These are phyloP conservation scores for Schlechtendalia chinensis DNA, from an alignment of 1,140 invertebrate species.

Conservation along the genomic window DNA sequence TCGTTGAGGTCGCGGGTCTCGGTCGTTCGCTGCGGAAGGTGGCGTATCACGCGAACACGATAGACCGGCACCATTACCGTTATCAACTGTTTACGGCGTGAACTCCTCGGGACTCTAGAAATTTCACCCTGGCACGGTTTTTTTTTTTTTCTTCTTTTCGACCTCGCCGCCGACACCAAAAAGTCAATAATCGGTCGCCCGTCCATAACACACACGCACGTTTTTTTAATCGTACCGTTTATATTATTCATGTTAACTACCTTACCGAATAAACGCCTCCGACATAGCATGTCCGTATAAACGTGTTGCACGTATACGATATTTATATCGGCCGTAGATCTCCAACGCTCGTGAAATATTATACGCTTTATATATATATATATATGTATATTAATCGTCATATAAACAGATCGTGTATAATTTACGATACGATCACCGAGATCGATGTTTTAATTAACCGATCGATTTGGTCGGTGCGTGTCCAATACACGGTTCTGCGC, in stretches of 20 bases:
- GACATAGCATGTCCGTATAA: background rate
- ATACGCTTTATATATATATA: background rate
- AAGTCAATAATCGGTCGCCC: no score
- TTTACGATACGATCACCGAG: background rate
- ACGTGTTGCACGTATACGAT: background rate
- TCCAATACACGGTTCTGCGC: no score
- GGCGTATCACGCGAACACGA: background rate
- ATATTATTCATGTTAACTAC: background rate
- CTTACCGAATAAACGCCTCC: background rate
- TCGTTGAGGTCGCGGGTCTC: background rate
- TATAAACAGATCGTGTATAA: background rate
- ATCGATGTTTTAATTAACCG: conserved; percentile 20
- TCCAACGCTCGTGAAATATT: background rate
- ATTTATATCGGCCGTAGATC: background rate
- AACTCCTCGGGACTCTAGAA: no score
- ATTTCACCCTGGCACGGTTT: background rate
- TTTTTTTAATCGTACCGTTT: no score
- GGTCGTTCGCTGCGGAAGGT: background rate
- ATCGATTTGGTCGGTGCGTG: background rate
- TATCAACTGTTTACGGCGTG: no score
- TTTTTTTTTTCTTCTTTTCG: no score
- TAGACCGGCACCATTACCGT: background rate
- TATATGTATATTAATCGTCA: background rate
- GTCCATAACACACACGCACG: no score
- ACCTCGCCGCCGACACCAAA: background rate